A percentile compares a stretch with the other conserved stretches of the same genome.
Evolutionary conservation across 2,888 invertebrate species (phyloP).

Genomic region (Rhimphoctona megacephalus): DNA sequence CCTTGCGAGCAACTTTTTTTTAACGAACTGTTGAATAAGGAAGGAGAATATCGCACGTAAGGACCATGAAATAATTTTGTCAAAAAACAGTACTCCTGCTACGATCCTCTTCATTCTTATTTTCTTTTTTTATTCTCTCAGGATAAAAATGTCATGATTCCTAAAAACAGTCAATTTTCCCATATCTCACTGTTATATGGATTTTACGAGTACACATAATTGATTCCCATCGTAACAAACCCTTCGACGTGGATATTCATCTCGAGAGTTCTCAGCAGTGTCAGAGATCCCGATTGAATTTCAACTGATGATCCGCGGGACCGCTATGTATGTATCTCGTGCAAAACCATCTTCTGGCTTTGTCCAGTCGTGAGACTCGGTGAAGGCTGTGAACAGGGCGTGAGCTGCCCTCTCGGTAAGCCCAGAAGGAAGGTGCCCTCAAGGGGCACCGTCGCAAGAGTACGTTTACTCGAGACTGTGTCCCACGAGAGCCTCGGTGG

Average conservation of each 20-base stretch:
- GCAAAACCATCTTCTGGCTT: conserved; percentile 35
- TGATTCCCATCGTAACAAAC: background rate
- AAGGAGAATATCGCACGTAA: background rate
- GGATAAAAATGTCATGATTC: background rate
- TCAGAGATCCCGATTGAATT: conserved; percentile 59
- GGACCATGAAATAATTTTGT: too few relatives aligned
- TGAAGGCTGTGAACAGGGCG: conserved; percentile 6
- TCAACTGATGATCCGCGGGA: conserved; percentile 59
- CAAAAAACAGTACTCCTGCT: too few relatives aligned
- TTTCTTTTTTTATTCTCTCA: too few relatives aligned
- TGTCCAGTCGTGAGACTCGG: conserved; percentile 23
- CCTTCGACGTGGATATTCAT: conserved; percentile 5
- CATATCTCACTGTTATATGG: too few relatives aligned
- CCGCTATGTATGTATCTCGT: conserved; percentile 16
- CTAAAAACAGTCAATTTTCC: too few relatives aligned
- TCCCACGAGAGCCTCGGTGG: conserved; percentile 60
- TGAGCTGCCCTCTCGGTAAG: conserved; percentile 22
- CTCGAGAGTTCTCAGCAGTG: conserved; percentile 45
- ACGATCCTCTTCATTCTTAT: too few relatives aligned
- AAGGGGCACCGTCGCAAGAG: conserved; percentile 25
- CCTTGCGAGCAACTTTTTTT: background rate
- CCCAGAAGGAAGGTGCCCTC: conserved; percentile 37
- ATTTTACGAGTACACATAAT: too few relatives aligned
- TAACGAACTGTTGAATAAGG: background rate
- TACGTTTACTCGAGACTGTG: conserved; percentile 36